Evolutionary conservation across 23 tunicate genomes (phyloP), one percentile per base, ranked within the genome.

Genomic region (Styela clava): DNA sequence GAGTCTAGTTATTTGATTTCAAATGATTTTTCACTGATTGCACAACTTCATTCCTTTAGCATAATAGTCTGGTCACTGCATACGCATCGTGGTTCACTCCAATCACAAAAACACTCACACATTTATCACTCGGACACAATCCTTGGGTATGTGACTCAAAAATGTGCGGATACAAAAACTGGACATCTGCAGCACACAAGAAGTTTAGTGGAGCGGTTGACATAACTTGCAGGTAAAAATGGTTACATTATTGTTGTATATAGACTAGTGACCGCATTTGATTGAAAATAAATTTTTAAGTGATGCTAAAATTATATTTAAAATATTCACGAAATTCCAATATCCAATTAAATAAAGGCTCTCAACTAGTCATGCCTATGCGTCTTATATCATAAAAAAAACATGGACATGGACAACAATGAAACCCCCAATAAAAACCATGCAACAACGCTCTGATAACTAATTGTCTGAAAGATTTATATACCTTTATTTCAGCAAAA

Each of bases 101-200:
- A 24, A 27, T 76, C 64, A 44, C 26, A 27, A 22, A 25, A 20
- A 44, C 64, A 7, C 16, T 76, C n/a, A 51, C 21, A 52, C 81
- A 76, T 24, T 23, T 76, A 26, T 36, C 81, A 12, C 52, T 76
- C 0, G 29, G 31, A 9, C 64, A 51, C 30, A 76, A 76, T 29
- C 64, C 65, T 7, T 76, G 81, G 81, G 37, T 52, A 16, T 76
- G 81, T 44, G 81, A 76, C 26, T 18, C 31, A 24, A 36, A 56
- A 27, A 44, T 52, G 81, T 44, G 64, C 64, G 81, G 29, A 22
- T 76, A 44, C 24, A 76, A 52, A 76, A 76, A 76, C n/a, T 76
- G 81, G 81, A 33, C 52, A 1, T 21, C 35, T 44, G n/a, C 24
- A 0, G 52, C 51, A 0, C 51, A 20, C 1, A 31, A 32, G 0